These are phyloP conservation scores for Xenentodon cancila DNA, from an alignment of 2,797 vertebrate genomes.

Conservation along the genomic window DNA sequence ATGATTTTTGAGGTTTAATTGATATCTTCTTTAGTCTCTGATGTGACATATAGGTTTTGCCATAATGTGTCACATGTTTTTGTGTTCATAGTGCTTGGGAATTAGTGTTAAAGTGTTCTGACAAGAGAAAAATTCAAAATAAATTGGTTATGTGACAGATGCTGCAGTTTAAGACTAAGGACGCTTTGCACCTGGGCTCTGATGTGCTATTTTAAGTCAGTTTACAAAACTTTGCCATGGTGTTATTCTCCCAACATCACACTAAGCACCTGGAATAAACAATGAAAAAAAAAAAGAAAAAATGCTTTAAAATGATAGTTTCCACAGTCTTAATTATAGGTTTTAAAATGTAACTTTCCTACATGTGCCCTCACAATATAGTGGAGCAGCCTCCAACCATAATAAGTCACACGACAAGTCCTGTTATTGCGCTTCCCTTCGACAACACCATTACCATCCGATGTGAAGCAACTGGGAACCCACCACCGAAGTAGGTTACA, in stretches of 20 bases:
- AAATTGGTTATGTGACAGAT: constrained; percentile 29
- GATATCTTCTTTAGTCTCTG: not conserved
- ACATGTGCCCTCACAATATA: constrained; percentile 57
- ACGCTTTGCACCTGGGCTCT: constrained; percentile 7
- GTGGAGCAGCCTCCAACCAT: constrained; percentile 95
- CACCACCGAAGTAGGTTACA: constrained; percentile 87
- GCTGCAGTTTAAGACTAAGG: constrained; percentile 22
- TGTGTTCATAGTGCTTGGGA: not conserved
- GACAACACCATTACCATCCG: constrained; percentile 85
- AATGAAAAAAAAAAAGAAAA: constrained; percentile 7
- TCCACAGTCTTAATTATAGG: too few relatives aligned
- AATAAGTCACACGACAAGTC: constrained; percentile 77
- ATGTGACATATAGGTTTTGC: too few relatives aligned
- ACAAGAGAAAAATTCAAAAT: constrained; percentile 16
- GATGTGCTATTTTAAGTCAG: constrained; percentile 30
- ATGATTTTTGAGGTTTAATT: constrained; percentile 5
- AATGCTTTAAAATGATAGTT: not conserved
- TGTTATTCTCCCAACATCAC: not conserved
- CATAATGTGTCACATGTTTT: not conserved
- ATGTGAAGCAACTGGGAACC: constrained; percentile 93
- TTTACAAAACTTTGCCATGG: not conserved
- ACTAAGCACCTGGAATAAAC: not conserved
- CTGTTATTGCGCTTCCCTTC: constrained; percentile 86
- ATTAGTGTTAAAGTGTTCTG: constrained; percentile 19
- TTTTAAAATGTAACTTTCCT: constrained; percentile 1